phyloP scores from a whole-genome alignment of 2,797 vertebrate species.

The Nannoperca australis region DNA sequence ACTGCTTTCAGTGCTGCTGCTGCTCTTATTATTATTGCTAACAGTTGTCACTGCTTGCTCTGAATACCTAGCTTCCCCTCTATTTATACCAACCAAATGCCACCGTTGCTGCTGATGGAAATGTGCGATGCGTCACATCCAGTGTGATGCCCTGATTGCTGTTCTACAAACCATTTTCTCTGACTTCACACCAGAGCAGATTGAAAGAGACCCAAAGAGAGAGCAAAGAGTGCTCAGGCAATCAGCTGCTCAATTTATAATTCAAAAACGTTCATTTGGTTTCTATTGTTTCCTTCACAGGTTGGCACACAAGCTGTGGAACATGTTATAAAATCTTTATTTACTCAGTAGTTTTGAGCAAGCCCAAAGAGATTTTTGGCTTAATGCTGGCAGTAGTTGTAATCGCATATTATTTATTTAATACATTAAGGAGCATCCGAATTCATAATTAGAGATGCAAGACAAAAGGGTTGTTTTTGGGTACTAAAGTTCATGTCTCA shows the following conservation, averaged over 20 bases:
- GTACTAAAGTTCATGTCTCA: not conserved
- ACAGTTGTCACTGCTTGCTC: not conserved
- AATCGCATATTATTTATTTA: not conserved
- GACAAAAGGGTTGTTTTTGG: not conserved
- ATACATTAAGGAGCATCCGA: not conserved
- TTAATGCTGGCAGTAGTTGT: not conserved
- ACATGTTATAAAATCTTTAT: constrained; percentile 14
- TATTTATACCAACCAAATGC: constrained; percentile 40
- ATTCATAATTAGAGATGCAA: not conserved
- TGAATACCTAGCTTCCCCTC: not conserved
- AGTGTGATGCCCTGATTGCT: constrained; percentile 6
- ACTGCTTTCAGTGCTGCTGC: not conserved
- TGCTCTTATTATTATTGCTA: not conserved
- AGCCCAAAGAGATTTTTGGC: not conserved
- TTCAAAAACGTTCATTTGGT: not conserved
- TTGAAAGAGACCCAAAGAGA: not conserved
- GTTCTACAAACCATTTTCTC: not conserved
- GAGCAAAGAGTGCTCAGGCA: not conserved
- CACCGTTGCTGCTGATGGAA: not conserved
- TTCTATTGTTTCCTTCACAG: not conserved
- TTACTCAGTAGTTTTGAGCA: not conserved
- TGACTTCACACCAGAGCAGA: not conserved
- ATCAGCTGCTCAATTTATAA: constrained; percentile 11
- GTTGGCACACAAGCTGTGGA: constrained; percentile 4
- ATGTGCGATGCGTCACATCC: constrained; percentile 9